Conservation (phyloP, 2,888 invertebrate genomes). For the Aplocera efformata region DNA sequence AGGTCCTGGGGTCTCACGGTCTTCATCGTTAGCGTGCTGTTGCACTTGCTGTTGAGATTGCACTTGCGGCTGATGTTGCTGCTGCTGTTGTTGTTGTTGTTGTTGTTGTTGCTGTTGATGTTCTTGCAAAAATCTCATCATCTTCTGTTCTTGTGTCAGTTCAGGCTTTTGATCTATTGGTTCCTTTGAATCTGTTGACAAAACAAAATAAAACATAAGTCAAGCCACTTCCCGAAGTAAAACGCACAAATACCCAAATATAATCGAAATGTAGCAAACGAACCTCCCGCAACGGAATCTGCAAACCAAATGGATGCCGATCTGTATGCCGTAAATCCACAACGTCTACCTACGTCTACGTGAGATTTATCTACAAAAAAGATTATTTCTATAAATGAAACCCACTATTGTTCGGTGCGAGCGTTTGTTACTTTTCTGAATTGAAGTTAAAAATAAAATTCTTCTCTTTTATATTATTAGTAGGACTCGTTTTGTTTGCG, state of each 20-base stretch:
- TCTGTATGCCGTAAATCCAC: conserved; percentile 57
- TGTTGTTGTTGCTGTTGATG: conserved; percentile 63
- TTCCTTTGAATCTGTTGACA: conserved; percentile 75
- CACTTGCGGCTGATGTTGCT: conserved; percentile 44
- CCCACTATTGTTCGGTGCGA: conserved; percentile 72
- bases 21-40: conserved; percentile 60
- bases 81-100: conserved; percentile 50
- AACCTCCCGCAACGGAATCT: conserved; percentile 63
- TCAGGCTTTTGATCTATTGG: conserved; percentile 80
- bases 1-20: conserved; percentile 69
- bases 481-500: conserved; percentile 77
- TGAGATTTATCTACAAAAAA: conserved; percentile 79
- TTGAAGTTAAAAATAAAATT: conserved; percentile 80
- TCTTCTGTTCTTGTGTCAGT: conserved; percentile 78
- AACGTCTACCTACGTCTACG: conserved; percentile 69
- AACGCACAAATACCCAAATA: conserved; percentile 9
- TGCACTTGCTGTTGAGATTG: conserved; percentile 53
- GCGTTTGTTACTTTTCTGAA: conserved; percentile 78
- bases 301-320: conserved; percentile 61
- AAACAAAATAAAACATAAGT: conserved; percentile 35
- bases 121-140: conserved; percentile 72
- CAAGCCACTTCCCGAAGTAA: conserved; percentile 11
- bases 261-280: conserved; percentile 37
- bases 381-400: conserved; percentile 78
- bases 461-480: conserved; percentile 78